Base-by-base conservation (phyloP, 2,797 vertebrate genomes). In the Babyrousa celebensis region DNA sequence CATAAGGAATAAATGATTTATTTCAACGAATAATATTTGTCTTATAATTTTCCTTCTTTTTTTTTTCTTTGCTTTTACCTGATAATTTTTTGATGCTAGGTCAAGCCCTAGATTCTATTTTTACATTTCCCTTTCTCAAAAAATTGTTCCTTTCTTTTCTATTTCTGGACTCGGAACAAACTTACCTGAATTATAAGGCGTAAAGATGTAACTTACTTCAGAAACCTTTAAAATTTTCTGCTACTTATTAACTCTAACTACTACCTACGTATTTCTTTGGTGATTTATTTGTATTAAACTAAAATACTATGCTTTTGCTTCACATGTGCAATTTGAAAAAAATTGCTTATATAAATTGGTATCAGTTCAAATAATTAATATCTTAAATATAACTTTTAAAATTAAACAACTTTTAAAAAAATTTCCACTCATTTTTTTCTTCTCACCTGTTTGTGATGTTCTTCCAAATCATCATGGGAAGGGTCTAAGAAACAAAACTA, bases 401-500 rank as follows among this genome's bases (percentile, higher is more conserved):
- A 54, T 65, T 62, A 74, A 93, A 12, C 18, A 9, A 32, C 25
- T 23, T 88, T 85, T 56, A 27, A 80, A 78, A 78, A 56, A 74
- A 32, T 83, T 77, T 27, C 17, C 43, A 20, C 27, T 84, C 54
- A 40, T 48, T 85, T 95, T 83, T 83, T 80, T 40, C 36, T 8
- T 83, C 72, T 96, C 12, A 1, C 77, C 18, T 95, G 18, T 63
- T 90, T 96, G 52, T 21, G 68, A 32, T 96, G 52, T 25, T 92
- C 18, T 96, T 97, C 32, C 96, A 94, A 93, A 62, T 62, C n/a
- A 79, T 68, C 89, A 1, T 43, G 14, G 29, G 43, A 87, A 15
- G 90, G 82, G 6, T 85, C 25, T 94, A 85, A 89, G 93, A 96
- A 96, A 97, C 3, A 48, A 82, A 97, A 85, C 84, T 40, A 60